phyloP scores from a whole-genome alignment of 2,888 invertebrate genomes.

The Oligia latruncula region DNA sequence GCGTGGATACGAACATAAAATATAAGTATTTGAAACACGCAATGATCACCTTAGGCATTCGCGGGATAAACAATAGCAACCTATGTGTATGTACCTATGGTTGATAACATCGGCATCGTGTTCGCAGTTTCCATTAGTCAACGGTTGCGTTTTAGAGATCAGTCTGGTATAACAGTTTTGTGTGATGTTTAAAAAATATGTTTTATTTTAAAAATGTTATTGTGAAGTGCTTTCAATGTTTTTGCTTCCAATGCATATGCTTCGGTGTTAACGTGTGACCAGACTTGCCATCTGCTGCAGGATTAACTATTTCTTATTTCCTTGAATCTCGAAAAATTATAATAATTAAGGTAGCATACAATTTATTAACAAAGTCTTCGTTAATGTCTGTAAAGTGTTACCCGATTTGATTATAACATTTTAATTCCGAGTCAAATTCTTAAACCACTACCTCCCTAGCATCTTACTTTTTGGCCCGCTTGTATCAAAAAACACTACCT shows the following conservation, averaged over 20 bases:
- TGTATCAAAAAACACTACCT: not conserved
- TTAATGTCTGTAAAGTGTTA: not conserved
- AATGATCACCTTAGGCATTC: slow-evolving; percentile 79
- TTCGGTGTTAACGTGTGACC: not conserved
- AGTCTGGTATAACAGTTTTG: not conserved
- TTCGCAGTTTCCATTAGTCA: slow-evolving; percentile 67
- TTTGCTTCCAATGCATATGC: not conserved
- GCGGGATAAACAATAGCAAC: slow-evolving; percentile 78
- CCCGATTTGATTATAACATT: not conserved
- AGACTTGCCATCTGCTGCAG: too few species aligned
- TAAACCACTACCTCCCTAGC: not conserved
- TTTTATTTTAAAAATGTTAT: not conserved
- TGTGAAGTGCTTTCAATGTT: not conserved
- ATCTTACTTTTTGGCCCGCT: not conserved
- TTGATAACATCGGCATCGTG: slow-evolving; percentile 77
- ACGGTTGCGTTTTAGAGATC: slow-evolving; percentile 51
- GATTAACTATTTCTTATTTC: not conserved
- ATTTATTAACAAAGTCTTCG: not conserved
- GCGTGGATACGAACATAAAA: slow-evolving; percentile 70
- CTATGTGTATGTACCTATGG: slow-evolving; percentile 45
- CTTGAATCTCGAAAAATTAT: not conserved
- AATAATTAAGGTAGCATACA: not conserved
- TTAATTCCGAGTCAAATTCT: not conserved
- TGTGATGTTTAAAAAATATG: not conserved
- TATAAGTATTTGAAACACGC: slow-evolving; percentile 80